A percentile compares a stretch with the other conserved stretches of the same genome.
phyloP scores from a whole-genome alignment of 2,888 invertebrate genomes.

The Apamea epomidion region DNA sequence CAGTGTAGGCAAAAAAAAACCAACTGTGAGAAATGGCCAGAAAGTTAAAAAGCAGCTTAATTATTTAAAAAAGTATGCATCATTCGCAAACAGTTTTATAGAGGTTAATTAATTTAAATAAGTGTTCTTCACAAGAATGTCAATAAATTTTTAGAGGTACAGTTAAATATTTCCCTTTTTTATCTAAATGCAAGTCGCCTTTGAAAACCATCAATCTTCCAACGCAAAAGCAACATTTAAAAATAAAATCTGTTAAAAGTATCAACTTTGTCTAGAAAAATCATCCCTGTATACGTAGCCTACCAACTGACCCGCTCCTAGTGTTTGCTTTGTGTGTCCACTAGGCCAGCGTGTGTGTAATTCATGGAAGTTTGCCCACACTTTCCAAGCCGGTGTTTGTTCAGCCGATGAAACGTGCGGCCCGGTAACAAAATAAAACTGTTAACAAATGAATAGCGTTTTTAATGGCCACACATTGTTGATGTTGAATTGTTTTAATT shows the following conservation, averaged over 20 bases:
- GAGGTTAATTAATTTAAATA: neutral
- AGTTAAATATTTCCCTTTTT: neutral
- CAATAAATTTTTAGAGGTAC: neutral
- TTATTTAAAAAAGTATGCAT: neutral
- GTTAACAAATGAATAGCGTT: constrained; percentile 23
- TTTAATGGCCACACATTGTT: constrained; percentile 18
- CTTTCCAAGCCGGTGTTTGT: constrained; percentile 51
- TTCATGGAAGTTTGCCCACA: constrained; percentile 59
- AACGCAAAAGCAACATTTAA: neutral
- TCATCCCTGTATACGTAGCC: constrained; percentile 6
- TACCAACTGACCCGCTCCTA: constrained; percentile 46
- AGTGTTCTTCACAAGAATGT: neutral
- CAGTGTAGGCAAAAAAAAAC: neutral
- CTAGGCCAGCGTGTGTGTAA: constrained; percentile 48
- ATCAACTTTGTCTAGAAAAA: constrained; percentile 7
- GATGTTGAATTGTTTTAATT: constrained; percentile 16
- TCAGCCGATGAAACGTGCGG: constrained; percentile 42
- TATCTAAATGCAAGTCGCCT: neutral
- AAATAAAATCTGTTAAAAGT: neutral
- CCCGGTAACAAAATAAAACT: constrained; percentile 45
- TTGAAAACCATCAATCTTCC: neutral
- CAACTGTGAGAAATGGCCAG: neutral
- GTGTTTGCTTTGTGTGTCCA: constrained; percentile 59
- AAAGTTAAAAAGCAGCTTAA: neutral
- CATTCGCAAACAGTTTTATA: neutral